phyloP scores from a whole-genome alignment of 2,113 vertebrate species.

The Cebus imitator region DNA sequence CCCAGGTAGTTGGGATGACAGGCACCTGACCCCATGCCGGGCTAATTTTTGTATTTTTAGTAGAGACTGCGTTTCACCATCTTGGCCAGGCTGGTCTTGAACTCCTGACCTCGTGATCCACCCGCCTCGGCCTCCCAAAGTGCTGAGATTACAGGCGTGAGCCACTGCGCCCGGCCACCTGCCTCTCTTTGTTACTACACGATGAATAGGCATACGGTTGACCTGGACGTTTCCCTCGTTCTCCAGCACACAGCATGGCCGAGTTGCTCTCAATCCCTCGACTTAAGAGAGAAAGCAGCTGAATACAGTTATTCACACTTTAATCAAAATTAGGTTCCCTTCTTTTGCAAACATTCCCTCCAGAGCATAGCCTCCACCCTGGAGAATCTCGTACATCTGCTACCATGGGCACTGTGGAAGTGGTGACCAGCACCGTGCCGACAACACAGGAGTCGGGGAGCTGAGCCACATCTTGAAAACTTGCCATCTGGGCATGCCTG shows the following conservation, averaged over 20 bases:
- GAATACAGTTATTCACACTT: background rate
- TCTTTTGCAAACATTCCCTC: background rate
- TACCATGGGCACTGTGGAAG: background rate
- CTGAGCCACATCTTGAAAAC: background rate
- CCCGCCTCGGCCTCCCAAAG: too few species aligned
- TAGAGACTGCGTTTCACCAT: too few species aligned
- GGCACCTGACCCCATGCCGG: too few species aligned
- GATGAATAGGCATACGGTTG: background rate
- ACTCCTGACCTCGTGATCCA: too few species aligned
- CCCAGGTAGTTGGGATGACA: too few species aligned
- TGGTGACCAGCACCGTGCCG: background rate
- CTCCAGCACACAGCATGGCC: background rate
- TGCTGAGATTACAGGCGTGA: too few species aligned
- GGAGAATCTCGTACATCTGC: background rate
- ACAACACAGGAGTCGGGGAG: background rate
- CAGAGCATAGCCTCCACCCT: background rate
- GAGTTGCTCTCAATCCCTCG: background rate
- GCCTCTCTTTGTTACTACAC: too few species aligned
- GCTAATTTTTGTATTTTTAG: too few species aligned
- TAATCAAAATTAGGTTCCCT: constrained; percentile 27
- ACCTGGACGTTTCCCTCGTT: rapidly evolving
- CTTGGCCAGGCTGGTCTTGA: too few species aligned
- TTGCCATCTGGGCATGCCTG: background rate
- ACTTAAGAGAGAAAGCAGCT: background rate
- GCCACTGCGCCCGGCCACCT: background rate